Evolutionary conservation across 35 echinoderm and acorn worm genomes (phyloP).

Genomic region (Holothuria glaberrima): DNA sequence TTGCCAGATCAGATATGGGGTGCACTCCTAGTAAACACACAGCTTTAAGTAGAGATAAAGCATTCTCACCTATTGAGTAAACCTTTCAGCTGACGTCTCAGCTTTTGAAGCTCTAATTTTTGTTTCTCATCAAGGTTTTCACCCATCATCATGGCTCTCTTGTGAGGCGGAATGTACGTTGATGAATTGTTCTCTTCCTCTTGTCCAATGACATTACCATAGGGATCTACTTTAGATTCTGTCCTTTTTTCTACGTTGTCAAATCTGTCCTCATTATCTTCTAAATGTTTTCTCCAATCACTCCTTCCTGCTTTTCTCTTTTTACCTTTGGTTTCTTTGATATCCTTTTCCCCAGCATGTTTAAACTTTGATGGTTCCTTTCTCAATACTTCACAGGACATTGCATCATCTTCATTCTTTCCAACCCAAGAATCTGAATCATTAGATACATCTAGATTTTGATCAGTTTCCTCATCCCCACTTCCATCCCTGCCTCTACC

Average conservation of each 20-base stretch:
- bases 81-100: constrained; percentile 91
- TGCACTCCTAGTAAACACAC: too few relatives aligned
- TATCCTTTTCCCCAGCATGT: background rate
- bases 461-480: background rate
- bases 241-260: background rate
- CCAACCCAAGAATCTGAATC: background rate
- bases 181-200: background rate
- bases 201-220: constrained; percentile 75
- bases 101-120: constrained; percentile 75
- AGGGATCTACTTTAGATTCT: constrained; percentile 75
- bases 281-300: background rate
- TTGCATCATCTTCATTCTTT: background rate
- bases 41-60: too few relatives aligned
- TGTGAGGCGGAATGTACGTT: constrained; percentile 88
- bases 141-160: constrained; percentile 93
- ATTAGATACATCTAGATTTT: background rate
- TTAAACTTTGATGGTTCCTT: background rate
- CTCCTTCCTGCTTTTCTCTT: background rate
- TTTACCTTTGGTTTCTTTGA: background rate
- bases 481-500: background rate
- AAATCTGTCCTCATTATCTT: constrained; percentile 22
- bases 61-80: constrained; percentile 81
- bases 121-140: constrained; percentile 55
- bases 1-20: too few relatives aligned
- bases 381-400: background rate